phyloP scores from a whole-genome alignment of 2,113 vertebrate species.

The Etheostoma cragini region DNA sequence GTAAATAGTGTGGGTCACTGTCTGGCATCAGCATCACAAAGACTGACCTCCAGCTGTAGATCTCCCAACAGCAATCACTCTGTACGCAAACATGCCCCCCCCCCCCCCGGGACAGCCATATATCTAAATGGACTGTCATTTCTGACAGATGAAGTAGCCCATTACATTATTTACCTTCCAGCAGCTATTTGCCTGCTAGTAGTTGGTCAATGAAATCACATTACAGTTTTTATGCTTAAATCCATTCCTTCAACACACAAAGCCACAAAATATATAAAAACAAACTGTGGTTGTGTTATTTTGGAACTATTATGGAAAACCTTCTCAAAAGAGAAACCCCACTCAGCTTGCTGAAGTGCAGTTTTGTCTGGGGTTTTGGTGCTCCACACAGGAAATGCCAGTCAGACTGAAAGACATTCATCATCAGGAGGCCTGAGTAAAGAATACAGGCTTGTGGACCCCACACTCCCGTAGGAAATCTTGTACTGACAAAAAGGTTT shows the following conservation, averaged over 20 bases:
- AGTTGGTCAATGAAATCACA: constrained; percentile 38
- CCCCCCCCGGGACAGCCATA: constrained; percentile 36
- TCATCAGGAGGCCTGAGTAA: constrained; percentile 26
- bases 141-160: constrained; percentile 61
- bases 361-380: constrained; percentile 17
- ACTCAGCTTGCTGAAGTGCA: constrained; percentile 10
- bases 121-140: constrained; percentile 42
- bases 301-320: constrained; percentile 8
- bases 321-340: background rate
- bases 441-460: constrained; percentile 35
- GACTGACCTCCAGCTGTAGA: constrained; percentile 49
- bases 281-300: background rate
- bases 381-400: constrained; percentile 15
- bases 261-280: constrained; percentile 1
- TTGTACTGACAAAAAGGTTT: constrained; percentile 36
- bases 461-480: background rate
- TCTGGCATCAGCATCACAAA: constrained; percentile 44
- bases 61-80: constrained; percentile 26
- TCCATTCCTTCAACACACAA: constrained; percentile 11
- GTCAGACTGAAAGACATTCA: constrained; percentile 49
- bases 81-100: background rate
- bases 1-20: constrained; percentile 40
- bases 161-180: constrained; percentile 68
- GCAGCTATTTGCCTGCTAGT: constrained; percentile 35
- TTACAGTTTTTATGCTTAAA: constrained; percentile 29